These are phyloP conservation scores for Rhynchotus rufescens DNA, from an alignment of 2,797 vertebrate species.

Conservation along the genomic window DNA sequence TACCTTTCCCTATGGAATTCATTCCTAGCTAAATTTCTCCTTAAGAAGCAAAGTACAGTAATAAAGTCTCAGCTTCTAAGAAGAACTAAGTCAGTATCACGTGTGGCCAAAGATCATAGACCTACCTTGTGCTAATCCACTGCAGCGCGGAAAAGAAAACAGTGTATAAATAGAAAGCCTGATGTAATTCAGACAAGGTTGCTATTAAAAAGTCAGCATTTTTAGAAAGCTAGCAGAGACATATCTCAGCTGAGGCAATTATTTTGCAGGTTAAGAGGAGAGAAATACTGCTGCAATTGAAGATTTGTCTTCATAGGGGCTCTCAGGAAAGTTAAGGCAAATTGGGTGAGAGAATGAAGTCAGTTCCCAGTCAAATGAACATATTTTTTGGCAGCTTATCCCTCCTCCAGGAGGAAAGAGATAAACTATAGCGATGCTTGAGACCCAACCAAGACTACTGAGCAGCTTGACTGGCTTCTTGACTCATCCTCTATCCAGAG, in stretches of 20 bases:
- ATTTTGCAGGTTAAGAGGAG: constrained; percentile 55
- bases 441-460: background rate
- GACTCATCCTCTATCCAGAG: background rate
- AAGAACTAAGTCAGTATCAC: background rate
- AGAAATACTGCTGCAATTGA: constrained; percentile 50
- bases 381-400: constrained; percentile 9
- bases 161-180: constrained; percentile 32
- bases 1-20: background rate
- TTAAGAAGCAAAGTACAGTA: background rate
- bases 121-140: background rate
- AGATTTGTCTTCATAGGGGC: constrained; percentile 41
- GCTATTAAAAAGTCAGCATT: constrained; percentile 58
- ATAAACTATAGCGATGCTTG: background rate
- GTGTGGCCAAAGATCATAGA: background rate
- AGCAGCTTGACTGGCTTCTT: no score
- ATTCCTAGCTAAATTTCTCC: constrained; percentile 16
- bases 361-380: constrained; percentile 24
- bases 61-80: background rate
- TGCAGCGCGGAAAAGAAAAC: background rate
- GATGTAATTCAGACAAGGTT: constrained; percentile 23
- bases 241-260: constrained; percentile 55
- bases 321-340: constrained; percentile 40
- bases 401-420: background rate
- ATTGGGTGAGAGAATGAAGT: constrained; percentile 29
- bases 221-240: constrained; percentile 47